Base-by-base conservation (phyloP, 2,797 vertebrate species). In the Aldrovandia affinis region DNA sequence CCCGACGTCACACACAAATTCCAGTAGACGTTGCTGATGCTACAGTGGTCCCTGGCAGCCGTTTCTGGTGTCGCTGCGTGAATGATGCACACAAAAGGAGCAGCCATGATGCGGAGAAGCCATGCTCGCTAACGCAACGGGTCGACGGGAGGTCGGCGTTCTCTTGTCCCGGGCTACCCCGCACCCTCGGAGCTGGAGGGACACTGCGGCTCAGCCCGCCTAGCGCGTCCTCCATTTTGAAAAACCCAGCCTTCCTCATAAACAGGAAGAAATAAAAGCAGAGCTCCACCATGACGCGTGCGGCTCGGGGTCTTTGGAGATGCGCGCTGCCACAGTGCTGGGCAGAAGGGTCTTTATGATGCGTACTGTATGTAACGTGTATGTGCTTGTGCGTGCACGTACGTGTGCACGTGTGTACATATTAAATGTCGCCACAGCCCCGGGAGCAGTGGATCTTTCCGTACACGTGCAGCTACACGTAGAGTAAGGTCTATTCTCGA, bases 401-500 rank as follows among this genome's bases (percentile, higher is more conserved):
- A 22, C 42, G 68, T 44, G 70, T 20, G 2, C 7, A 39, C 14
- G 7, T 1, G 68, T 14, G 63, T 65, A n/a, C 33, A 9, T 4
- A 75, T 75, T 44, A 75, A 44, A 10, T 42, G 14, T 73, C 68
- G 42, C 6, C n/a, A 33, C 42, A 73, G 20, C 68, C 22, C 20
- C 9, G 14, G 70, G 18, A 44, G 70, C 70, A n/a, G 12, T 44
- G 70, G 39, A 47, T 44, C 70, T 75, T 22, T 75, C 36, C 44
- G 44, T 20, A 57, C 12, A 75, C n/a, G 42, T n/a, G 70, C 70
- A 10, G 3, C 42, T 42, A 5, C 39, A 44, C 20, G 10, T 44
- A 75, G 18, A 75, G 70, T 39, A 39, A 70, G 70, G 70, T 42
- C 70, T 75, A n/a, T 22, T 70, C 68, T 39, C 20, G 70, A n/a